Evolutionary conservation across 2,797 vertebrate species (phyloP).

Genomic region (Holocentrus rufus): DNA sequence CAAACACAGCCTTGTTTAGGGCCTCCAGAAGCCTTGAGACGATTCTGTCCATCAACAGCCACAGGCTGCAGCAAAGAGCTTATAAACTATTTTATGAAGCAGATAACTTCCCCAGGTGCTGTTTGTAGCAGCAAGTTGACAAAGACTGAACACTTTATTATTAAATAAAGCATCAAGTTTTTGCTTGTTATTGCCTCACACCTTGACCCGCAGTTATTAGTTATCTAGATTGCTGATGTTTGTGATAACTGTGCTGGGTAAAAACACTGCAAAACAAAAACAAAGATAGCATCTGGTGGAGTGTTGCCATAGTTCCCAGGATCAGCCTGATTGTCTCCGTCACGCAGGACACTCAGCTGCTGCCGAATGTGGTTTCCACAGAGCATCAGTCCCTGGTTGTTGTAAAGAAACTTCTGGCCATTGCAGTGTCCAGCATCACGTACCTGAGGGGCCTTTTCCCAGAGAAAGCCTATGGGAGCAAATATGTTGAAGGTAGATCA

Average conservation of each 20-base stretch:
- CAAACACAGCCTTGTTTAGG: no score
- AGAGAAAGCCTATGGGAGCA: constrained; percentile 89
- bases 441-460: constrained; percentile 95
- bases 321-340: constrained; percentile 33
- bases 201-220: not conserved
- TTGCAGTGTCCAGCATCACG: constrained; percentile 90
- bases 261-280: not conserved
- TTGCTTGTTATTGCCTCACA: not conserved
- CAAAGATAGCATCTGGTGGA: not conserved
- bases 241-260: constrained; percentile 3
- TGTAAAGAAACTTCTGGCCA: constrained; percentile 90
- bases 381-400: constrained; percentile 87
- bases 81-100: no score
- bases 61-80: no score
- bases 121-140: no score
- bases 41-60: no score
- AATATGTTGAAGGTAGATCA: constrained; percentile 87
- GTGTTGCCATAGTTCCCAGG: not conserved
- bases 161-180: no score
- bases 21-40: no score
- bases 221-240: not conserved
- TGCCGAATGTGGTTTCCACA: constrained; percentile 81
- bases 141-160: no score
- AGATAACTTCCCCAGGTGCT: no score
- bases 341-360: constrained; percentile 77